phyloP scores from a whole-genome alignment of 2,888 invertebrate genomes.

The Strigamia crassipes region DNA sequence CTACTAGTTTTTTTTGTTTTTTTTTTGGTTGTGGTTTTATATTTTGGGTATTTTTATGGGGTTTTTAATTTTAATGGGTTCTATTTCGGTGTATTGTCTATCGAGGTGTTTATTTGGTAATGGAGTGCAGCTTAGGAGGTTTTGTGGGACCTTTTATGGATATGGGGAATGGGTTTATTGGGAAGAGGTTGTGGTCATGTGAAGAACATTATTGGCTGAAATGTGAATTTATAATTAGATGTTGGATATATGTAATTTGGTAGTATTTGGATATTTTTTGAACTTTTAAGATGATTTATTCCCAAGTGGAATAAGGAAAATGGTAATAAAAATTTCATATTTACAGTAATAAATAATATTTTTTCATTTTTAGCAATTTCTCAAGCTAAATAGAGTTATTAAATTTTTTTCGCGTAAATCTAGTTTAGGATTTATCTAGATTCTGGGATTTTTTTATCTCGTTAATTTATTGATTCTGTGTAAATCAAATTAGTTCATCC shows the following conservation, averaged over 20 bases:
- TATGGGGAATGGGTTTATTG: background rate
- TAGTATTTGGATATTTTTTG: too few relatives aligned
- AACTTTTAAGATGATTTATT: background rate
- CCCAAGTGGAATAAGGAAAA: background rate
- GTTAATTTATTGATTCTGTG: background rate
- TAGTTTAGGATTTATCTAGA: background rate
- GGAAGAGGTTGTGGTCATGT: background rate
- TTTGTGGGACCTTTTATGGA: background rate
- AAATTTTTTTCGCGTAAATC: background rate
- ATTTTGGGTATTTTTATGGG: background rate
- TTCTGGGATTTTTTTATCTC: background rate
- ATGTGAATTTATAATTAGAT: background rate
- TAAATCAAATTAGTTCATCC: slow-evolving; percentile 3
- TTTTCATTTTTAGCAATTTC: background rate
- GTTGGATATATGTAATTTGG: background rate
- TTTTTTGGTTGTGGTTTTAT: background rate
- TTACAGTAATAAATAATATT: background rate
- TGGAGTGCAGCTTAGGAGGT: background rate
- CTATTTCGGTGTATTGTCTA: background rate
- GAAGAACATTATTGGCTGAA: background rate
- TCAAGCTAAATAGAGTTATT: background rate
- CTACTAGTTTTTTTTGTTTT: background rate
- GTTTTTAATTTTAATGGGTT: background rate
- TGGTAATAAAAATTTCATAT: background rate
- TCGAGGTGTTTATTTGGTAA: background rate